Evolutionary conservation across 2,888 invertebrate species (phyloP).

Genomic region (Drosophila sordidula): DNA sequence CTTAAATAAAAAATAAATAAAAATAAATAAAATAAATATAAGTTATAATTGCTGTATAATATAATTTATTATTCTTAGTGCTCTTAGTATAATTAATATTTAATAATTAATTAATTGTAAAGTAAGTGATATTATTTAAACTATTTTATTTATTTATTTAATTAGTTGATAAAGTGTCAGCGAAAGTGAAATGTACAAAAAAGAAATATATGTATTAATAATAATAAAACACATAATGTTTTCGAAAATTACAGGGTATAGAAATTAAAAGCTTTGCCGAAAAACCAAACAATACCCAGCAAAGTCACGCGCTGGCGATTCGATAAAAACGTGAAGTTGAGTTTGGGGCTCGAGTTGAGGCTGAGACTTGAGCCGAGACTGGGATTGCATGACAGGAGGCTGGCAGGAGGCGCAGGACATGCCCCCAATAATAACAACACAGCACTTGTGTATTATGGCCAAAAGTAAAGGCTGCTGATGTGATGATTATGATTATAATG

Average conservation of each 20-base stretch:
- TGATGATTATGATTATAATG: constrained; percentile 54
- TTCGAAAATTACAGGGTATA: constrained; percentile 13
- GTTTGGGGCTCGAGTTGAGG: constrained; percentile 22
- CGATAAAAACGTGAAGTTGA: constrained; percentile 59
- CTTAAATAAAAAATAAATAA: too few relatives aligned
- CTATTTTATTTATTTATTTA: too few relatives aligned
- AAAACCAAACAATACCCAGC: constrained; percentile 38
- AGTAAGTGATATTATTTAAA: too few relatives aligned
- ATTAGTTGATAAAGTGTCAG: too few relatives aligned
- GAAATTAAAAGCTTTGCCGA: constrained; percentile 42
- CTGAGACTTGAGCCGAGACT: background rate
- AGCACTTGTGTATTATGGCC: constrained; percentile 49
- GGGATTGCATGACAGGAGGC: constrained; percentile 55
- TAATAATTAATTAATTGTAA: too few relatives aligned
- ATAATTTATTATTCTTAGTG: too few relatives aligned
- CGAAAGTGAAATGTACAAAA: too few relatives aligned
- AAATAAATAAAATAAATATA: too few relatives aligned
- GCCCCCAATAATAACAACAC: constrained; percentile 50
- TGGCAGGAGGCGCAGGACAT: constrained; percentile 53
- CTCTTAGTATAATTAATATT: too few relatives aligned
- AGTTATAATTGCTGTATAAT: too few relatives aligned
- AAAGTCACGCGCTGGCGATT: constrained; percentile 54
- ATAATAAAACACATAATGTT: background rate
- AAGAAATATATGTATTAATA: too few relatives aligned
- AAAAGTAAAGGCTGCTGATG: constrained; percentile 56